Evolutionary conservation across 1,140 invertebrate genomes (phyloP), one percentile per base, ranked within the genome.

Genomic region (Neodiprion fabricii): DNA sequence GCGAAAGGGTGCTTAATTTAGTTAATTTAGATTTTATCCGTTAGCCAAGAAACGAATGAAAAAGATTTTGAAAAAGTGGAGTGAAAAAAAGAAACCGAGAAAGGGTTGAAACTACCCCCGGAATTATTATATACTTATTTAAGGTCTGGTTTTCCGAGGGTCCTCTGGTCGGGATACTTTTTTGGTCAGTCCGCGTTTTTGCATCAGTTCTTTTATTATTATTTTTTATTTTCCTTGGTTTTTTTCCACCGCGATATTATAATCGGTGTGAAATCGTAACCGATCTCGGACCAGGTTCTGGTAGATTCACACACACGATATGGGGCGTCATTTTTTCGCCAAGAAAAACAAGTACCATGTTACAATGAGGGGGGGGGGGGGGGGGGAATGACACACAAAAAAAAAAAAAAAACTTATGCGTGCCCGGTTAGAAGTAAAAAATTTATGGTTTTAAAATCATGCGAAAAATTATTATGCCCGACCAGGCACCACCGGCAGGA

Each of bases 1-100:
- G 79, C 76, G 76, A 77, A 81, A 83, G 79, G 80, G 81, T 84
- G 83, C 83, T 88, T 87, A 88, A 88, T 88, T 88, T 86, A 88
- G 86, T 88, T 88, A 88, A 88, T 88, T 88, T 88, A 88, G 87
- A 88, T 88, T 88, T 88, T 88, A 87, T 87, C 87, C 87, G 87
- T 88, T 88, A 80, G 84, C 77, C 82, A 74, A 80, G 78, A 76
- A 71, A 75, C 67, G 76, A 40, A 70, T 71, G 73, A 78, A 65
- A 66, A 66, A 70, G 70, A 17, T 61, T 65, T 21, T 48, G 28
- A 72, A 40, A 40, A 40, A 40, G 28, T 40, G 28, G 28, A 40
- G 28, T 11, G 17, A 50, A 28, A 47, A 70, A 3, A 17, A 12
- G 75, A 48, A 61, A 70, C 65, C 48, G 67, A n/a, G 61, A 80